Evolutionary conservation across 2,113 vertebrate genomes (phyloP).

Genomic region (Bubo scandiacus): DNA sequence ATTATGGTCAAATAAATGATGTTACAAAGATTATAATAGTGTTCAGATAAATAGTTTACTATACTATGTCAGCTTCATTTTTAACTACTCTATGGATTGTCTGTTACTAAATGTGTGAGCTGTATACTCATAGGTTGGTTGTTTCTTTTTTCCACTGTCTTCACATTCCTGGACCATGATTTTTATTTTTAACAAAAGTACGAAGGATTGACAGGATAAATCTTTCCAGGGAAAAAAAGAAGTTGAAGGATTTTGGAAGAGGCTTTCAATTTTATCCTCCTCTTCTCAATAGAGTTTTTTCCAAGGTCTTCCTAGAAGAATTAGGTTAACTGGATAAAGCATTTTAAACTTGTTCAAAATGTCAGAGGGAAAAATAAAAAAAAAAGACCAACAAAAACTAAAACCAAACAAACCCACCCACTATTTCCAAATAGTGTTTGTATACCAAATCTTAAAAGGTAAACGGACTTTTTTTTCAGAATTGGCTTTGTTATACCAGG

Average conservation of each 20-base stretch:
- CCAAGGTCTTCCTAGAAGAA: neutral
- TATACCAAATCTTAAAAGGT: neutral
- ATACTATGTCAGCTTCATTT: neutral
- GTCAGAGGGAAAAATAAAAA: neutral
- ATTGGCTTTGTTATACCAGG: neutral
- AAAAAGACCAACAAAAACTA: rapidly evolving
- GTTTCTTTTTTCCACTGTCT: neutral
- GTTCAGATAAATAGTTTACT: neutral
- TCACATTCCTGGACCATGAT: neutral
- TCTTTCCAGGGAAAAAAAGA: neutral
- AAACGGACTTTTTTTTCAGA: neutral
- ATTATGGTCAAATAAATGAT: neutral
- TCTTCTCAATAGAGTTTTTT: neutral
- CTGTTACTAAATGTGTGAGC: neutral
- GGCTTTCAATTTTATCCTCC: neutral
- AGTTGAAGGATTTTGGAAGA: neutral
- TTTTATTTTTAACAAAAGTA: neutral
- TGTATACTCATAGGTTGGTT: neutral
- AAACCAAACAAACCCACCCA: no score
- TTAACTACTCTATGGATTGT: neutral
- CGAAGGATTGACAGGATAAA: neutral
- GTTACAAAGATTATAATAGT: neutral
- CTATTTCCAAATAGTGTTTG: neutral
- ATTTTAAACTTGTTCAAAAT: neutral
- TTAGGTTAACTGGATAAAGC: neutral